Conservation (phyloP, 1,140 invertebrate genomes). For the Lutraria rhynchaena region DNA sequence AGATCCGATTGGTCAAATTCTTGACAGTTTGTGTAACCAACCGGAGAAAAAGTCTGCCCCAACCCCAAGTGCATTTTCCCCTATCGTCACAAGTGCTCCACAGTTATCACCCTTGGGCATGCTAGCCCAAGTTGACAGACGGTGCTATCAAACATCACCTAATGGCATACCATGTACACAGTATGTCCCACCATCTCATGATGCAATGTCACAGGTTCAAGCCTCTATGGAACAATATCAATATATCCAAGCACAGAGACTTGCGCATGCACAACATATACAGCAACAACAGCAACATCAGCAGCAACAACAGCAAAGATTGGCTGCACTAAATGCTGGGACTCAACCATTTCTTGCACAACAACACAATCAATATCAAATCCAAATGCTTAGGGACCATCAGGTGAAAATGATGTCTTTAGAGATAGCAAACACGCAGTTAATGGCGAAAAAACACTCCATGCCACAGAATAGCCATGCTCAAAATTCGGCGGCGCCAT, state of each 20-base stretch:
- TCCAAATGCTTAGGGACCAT: constrained; percentile 46
- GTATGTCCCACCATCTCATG: not conserved
- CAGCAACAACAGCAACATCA: constrained; percentile 24
- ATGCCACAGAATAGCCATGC: not conserved
- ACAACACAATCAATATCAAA: constrained; percentile 26
- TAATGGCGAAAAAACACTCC: not conserved
- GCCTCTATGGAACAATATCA: constrained; percentile 13
- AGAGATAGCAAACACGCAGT: constrained; percentile 2
- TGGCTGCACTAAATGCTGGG: not conserved
- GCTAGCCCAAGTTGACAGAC: constrained; percentile 45
- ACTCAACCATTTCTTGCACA: not conserved
- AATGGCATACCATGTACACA: not conserved
- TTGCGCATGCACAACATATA: constrained; percentile 10
- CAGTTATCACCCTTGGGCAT: constrained; percentile 48
- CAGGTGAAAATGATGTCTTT: constrained; percentile 30
- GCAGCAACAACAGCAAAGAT: not conserved
- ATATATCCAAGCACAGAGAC: constrained; percentile 14
- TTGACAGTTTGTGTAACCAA: constrained; percentile 62
- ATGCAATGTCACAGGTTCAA: constrained; percentile 13
- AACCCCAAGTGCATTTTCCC: constrained; percentile 50
- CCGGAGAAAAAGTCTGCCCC: not conserved
- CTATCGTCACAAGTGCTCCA: constrained; percentile 44
- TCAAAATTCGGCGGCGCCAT: constrained; percentile 12
- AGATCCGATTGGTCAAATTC: constrained; percentile 66
- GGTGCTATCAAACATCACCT: constrained; percentile 45